phyloP scores from a whole-genome alignment of 2,113 vertebrate genomes.

The Paramormyrops kingsleyae region DNA sequence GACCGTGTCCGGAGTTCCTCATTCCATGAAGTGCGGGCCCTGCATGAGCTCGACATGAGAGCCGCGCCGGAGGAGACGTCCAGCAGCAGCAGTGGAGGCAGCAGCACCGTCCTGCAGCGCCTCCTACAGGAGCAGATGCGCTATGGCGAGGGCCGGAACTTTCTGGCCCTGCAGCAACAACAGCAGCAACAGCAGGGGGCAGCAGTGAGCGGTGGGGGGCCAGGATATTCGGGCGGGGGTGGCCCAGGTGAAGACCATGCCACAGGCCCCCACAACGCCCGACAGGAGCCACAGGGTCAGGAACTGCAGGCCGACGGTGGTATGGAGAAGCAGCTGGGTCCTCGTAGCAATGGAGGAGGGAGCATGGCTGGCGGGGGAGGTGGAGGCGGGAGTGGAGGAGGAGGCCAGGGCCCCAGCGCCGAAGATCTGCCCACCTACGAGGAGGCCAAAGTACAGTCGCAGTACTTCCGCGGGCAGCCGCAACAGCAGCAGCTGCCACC shows the following conservation, averaged over 20 bases:
- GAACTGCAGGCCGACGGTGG: slow-evolving; percentile 89
- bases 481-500: slow-evolving; percentile 50
- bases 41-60: slow-evolving; percentile 82
- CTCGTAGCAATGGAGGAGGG: slow-evolving; percentile 54
- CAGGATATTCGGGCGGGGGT: slow-evolving; percentile 51
- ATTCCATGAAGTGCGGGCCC: slow-evolving; percentile 72
- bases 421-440: slow-evolving; percentile 95
- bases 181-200: slow-evolving; percentile 66
- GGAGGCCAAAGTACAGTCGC: slow-evolving; percentile 97
- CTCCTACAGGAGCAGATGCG: slow-evolving; percentile 97
- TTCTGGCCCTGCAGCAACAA: slow-evolving; percentile 74
- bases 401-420: slow-evolving; percentile 63
- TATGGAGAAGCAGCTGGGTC: slow-evolving; percentile 83
- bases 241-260: slow-evolving; percentile 76
- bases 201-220: slow-evolving; percentile 60
- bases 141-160: slow-evolving; percentile 83
- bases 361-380: slow-evolving; percentile 57
- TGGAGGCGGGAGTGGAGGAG: slow-evolving; percentile 65
- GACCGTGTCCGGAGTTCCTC: slow-evolving; percentile 68
- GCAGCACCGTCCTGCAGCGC: slow-evolving; percentile 83
- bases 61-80: slow-evolving; percentile 79
- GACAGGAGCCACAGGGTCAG: slow-evolving; percentile 97
- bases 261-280: slow-evolving; percentile 79
- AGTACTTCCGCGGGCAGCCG: slow-evolving; percentile 80
- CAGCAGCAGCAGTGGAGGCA: slow-evolving; percentile 69